Conservation (phyloP, 2,113 vertebrate species). For the human region DNA sequence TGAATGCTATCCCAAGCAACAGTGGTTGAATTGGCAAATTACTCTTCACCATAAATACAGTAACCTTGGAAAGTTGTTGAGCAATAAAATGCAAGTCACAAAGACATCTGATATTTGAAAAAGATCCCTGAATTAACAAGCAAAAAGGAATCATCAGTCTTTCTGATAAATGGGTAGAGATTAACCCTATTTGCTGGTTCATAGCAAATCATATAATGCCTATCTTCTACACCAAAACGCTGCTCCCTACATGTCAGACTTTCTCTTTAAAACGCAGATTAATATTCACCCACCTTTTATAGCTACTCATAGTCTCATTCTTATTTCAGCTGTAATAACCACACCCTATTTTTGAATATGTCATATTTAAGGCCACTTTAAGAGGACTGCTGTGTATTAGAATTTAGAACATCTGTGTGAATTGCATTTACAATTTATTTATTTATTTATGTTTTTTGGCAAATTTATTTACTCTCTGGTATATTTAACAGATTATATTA, state of each 20-base stretch:
- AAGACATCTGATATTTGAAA: constrained; percentile 69
- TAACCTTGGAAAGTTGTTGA: constrained; percentile 78
- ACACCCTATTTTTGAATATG: constrained; percentile 32
- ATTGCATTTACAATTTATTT: neutral
- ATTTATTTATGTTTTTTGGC: neutral
- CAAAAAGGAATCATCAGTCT: constrained; percentile 65
- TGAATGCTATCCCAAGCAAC: constrained; percentile 39
- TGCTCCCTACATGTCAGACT: neutral
- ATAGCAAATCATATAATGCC: constrained; percentile 69
- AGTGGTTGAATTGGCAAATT: constrained; percentile 68
- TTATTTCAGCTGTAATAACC: constrained; percentile 18
- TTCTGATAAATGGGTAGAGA: constrained; percentile 70
- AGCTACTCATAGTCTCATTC: neutral
- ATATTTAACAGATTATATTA: neutral
- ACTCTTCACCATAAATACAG: constrained; percentile 58
- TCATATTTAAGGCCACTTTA: neutral
- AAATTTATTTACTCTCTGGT: neutral
- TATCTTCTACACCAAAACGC: constrained; percentile 49
- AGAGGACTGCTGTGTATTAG: neutral
- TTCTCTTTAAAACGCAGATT: constrained; percentile 63
- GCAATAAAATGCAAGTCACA: constrained; percentile 65
- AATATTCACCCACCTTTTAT: constrained; percentile 34
- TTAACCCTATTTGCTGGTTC: constrained; percentile 75
- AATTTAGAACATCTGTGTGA: neutral
- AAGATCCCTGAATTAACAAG: constrained; percentile 53